These are phyloP conservation scores for Hippocampus zosterae DNA, from an alignment of 2,113 vertebrate species.

Conservation along the genomic window DNA sequence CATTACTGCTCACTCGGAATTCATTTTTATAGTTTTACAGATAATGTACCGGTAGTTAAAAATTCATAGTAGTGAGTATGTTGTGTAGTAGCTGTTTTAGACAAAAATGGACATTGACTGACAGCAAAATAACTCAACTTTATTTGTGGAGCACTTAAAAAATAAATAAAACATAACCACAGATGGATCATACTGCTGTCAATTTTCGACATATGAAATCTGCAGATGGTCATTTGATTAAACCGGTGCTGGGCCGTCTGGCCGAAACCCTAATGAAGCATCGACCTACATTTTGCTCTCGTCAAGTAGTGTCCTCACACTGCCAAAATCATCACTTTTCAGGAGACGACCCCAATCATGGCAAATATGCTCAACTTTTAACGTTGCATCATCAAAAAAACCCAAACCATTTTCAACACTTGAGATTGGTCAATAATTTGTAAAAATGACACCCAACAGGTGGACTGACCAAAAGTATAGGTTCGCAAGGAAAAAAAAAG, in stretches of 20 bases:
- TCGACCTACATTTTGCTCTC: neutral
- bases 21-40: neutral
- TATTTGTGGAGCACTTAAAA: neutral
- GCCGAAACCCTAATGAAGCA: neutral
- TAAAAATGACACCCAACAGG: too few species aligned
- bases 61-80: neutral
- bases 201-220: neutral
- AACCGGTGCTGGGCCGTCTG: neutral
- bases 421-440: too few species aligned
- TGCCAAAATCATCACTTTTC: too few species aligned
- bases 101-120: neutral
- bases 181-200: neutral
- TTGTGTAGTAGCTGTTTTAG: neutral
- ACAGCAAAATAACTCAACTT: neutral
- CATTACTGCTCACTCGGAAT: neutral
- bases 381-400: too few species aligned
- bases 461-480: too few species aligned
- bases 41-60: neutral
- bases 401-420: too few species aligned
- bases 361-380: too few species aligned
- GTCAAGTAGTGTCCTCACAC: too few species aligned
- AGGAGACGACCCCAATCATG: too few species aligned
- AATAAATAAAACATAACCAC: neutral
- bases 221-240: neutral
- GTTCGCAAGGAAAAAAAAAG: too few species aligned